Evolutionary conservation across 2,113 vertebrate species (phyloP).

Genomic region (Hemichromis elongatus): DNA sequence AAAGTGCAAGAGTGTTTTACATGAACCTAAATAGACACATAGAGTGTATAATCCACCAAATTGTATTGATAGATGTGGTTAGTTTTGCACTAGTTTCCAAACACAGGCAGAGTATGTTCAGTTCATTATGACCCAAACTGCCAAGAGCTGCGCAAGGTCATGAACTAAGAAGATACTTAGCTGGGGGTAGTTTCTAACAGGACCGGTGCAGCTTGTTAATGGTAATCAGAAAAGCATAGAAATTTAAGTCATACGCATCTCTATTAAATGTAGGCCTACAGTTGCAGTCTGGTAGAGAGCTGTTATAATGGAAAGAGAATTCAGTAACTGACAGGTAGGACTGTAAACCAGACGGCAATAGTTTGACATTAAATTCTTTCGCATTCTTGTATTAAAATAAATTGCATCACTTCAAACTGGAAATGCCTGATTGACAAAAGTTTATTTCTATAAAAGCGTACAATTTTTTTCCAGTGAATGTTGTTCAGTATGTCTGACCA

Average conservation of each 20-base stretch:
- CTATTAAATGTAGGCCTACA: neutral
- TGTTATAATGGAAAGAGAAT: accelerated
- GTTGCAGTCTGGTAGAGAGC: neutral
- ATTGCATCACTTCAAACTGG: accelerated
- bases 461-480: accelerated
- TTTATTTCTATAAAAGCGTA: neutral
- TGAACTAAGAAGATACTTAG: neutral
- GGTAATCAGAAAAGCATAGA: accelerated
- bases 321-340: neutral
- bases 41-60: neutral
- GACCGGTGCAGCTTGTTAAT: neutral
- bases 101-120: neutral
- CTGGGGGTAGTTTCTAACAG: neutral
- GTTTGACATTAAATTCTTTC: neutral
- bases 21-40: neutral
- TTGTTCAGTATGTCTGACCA: neutral
- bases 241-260: neutral
- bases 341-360: neutral
- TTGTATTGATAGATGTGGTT: neutral
- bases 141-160: neutral
- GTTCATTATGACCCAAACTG: neutral
- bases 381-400: neutral
- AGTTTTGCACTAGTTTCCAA: neutral
- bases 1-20: neutral
- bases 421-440: neutral